A percentile compares a stretch with the other conserved stretches of the same genome.
These are phyloP conservation scores for Dastarcus helophoroides DNA, from an alignment of 2,888 invertebrate species.

Conservation along the genomic window DNA sequence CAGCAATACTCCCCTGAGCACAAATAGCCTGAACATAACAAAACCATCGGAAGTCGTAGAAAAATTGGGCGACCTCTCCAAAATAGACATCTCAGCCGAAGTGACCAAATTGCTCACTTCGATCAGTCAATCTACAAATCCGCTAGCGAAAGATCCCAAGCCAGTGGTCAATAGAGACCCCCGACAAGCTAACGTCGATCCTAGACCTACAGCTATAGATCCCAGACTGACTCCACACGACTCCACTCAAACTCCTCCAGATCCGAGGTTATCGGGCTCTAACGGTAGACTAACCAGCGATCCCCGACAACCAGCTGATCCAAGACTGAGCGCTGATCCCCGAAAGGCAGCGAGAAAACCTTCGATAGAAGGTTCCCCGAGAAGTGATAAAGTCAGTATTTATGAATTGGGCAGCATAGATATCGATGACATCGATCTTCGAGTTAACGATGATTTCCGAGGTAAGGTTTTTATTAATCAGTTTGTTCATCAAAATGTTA, in stretches of 20 bases:
- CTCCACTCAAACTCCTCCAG: slow-evolving; percentile 6
- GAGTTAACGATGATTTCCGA: slow-evolving; percentile 29
- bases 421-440: slow-evolving; percentile 50
- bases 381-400: slow-evolving; percentile 40
- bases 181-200: neutral
- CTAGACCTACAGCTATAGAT: slow-evolving; percentile 9
- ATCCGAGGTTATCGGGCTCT: slow-evolving; percentile 9
- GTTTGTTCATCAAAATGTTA: too few relatives aligned
- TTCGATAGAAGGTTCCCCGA: slow-evolving; percentile 5
- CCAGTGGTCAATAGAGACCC: neutral
- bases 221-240: slow-evolving; percentile 8
- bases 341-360: slow-evolving; percentile 12
- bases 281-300: neutral
- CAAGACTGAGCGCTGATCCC: slow-evolving; percentile 20
- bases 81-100: slow-evolving; percentile 62
- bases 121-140: slow-evolving; percentile 30
- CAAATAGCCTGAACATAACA: too few relatives aligned
- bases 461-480: too few relatives aligned
- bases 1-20: slow-evolving; percentile 22
- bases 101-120: slow-evolving; percentile 57
- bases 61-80: slow-evolving; percentile 57
- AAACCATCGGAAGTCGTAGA: slow-evolving; percentile 49
- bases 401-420: slow-evolving; percentile 51
- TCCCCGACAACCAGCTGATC: slow-evolving; percentile 10
- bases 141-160: neutral